Percentiles rank a stretch among this genome's conserved stretches.
Evolutionary conservation across 2,888 invertebrate genomes (phyloP).

Genomic region (Rhagonycha fulva): DNA sequence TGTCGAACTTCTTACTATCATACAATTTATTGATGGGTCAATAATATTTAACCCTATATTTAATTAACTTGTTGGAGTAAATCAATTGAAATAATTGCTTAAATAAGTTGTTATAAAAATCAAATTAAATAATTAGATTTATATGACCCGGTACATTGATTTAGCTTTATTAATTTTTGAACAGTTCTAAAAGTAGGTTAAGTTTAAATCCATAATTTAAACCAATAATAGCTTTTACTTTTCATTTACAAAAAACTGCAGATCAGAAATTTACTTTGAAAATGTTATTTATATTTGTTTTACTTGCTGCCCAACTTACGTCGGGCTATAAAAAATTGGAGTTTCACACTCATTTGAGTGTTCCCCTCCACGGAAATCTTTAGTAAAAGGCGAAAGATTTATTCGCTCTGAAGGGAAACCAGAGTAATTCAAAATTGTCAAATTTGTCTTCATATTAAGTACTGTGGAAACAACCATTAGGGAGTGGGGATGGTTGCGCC

Average conservation of each 20-base stretch:
- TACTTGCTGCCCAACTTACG: background rate
- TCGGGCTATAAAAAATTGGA: conserved; percentile 1
- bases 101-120: too few relatives aligned
- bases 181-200: too few relatives aligned
- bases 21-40: background rate
- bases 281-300: background rate
- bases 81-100: too few relatives aligned
- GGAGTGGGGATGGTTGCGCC: background rate
- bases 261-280: too few relatives aligned
- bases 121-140: too few relatives aligned
- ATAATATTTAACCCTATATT: background rate
- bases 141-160: too few relatives aligned
- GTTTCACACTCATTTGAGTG: conserved; percentile 8
- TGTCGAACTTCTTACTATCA: too few relatives aligned
- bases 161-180: too few relatives aligned
- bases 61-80: too few relatives aligned
- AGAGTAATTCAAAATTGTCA: background rate
- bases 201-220: too few relatives aligned
- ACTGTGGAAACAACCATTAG: background rate
- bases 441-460: background rate
- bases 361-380: conserved; percentile 9
- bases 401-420: conserved; percentile 6
- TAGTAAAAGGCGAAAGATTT: conserved; percentile 10
- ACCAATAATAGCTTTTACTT: too few relatives aligned
- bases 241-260: too few relatives aligned